phyloP scores from a whole-genome alignment of 2,113 vertebrate genomes.

The Nothobranchius kuhntae region DNA sequence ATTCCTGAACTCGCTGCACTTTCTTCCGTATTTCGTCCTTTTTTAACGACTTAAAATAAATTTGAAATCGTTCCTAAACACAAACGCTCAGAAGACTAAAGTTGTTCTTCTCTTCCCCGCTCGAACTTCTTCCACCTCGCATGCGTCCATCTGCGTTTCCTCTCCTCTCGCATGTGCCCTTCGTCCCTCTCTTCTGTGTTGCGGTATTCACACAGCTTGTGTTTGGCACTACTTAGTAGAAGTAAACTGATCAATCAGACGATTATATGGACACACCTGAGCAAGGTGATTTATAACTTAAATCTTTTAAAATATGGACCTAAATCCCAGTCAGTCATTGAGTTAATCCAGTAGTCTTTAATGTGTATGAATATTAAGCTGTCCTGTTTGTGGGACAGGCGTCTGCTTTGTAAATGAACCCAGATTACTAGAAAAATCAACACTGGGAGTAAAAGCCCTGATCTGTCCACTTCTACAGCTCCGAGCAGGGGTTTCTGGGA shows the following conservation, averaged over 20 bases:
- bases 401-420: too few relatives aligned
- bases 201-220: not conserved
- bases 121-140: not conserved
- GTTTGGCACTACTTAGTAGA: slow-evolving; percentile 8
- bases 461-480: not conserved
- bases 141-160: not conserved
- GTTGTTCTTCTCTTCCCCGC: slow-evolving; percentile 5
- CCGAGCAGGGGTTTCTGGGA: not conserved
- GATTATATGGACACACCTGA: not conserved
- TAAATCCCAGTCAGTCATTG: not conserved
- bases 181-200: not conserved
- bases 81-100: slow-evolving; percentile 31
- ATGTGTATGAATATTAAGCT: not conserved
- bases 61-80: slow-evolving; percentile 15
- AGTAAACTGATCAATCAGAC: not conserved
- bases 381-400: not conserved
- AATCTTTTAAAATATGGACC: too few relatives aligned
- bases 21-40: slow-evolving; percentile 22
- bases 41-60: slow-evolving; percentile 29
- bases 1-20: slow-evolving; percentile 50
- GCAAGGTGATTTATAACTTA: not conserved
- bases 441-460: not conserved
- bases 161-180: too few relatives aligned
- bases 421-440: too few relatives aligned
- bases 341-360: too few relatives aligned